These are phyloP conservation scores for Dicycla oo DNA, from an alignment of 2,888 invertebrate species.

Conservation along the genomic window DNA sequence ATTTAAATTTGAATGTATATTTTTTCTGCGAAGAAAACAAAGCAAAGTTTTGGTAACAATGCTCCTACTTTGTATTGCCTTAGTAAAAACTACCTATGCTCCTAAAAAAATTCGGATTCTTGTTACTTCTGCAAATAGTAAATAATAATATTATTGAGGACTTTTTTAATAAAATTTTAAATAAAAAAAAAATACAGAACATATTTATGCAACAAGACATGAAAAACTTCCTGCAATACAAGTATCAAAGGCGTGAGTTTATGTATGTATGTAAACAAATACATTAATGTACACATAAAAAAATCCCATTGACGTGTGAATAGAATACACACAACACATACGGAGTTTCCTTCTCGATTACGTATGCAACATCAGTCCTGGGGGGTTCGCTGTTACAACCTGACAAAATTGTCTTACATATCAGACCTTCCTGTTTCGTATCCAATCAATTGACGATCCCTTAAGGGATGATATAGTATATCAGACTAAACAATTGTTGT, in stretches of 20 bases:
- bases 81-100: neutral
- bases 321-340: constrained; percentile 13
- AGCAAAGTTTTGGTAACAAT: neutral
- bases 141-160: too few relatives aligned
- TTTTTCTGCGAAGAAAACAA: neutral
- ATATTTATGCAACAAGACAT: too few relatives aligned
- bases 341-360: constrained; percentile 51
- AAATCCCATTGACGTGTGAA: constrained; percentile 12
- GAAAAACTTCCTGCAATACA: neutral
- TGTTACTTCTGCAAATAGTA: neutral
- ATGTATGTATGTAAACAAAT: neutral
- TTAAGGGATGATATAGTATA: constrained; percentile 38
- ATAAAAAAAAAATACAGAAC: too few relatives aligned
- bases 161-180: too few relatives aligned
- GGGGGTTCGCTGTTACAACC: constrained; percentile 51
- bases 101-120: too few relatives aligned
- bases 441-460: constrained; percentile 67
- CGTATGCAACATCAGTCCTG: constrained; percentile 62
- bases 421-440: constrained; percentile 66
- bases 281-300: neutral
- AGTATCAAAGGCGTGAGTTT: neutral
- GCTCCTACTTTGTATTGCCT: neutral
- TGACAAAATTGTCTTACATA: constrained; percentile 61
- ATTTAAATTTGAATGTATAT: neutral
- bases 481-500: neutral